phyloP scores from a whole-genome alignment of 2,797 vertebrate genomes.

The Urophycis tenuis region DNA sequence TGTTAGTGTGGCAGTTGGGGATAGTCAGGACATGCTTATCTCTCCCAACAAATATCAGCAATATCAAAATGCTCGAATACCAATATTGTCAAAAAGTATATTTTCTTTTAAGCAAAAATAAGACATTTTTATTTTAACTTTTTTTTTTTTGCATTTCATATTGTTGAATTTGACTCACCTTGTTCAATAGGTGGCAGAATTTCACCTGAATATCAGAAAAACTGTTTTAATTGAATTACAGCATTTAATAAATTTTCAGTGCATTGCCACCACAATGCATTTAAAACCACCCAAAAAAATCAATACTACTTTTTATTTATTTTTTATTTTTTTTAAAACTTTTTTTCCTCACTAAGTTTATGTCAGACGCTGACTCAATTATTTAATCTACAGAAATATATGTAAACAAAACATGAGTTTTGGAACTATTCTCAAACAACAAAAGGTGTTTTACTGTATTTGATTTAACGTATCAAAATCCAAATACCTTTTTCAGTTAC shows the following conservation, averaged over 20 bases:
- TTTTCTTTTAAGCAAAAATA: not conserved
- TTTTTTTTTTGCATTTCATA: not conserved
- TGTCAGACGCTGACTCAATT: constrained; percentile 27
- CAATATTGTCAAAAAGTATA: not conserved
- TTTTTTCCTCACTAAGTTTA: constrained; percentile 61
- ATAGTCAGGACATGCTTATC: not conserved
- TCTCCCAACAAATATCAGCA: not conserved
- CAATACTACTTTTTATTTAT: no score
- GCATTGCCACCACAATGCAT: not conserved
- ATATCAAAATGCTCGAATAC: not conserved
- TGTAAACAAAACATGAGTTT: not conserved
- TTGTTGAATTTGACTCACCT: constrained; percentile 53
- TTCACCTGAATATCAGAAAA: constrained; percentile 51
- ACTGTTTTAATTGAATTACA: not conserved
- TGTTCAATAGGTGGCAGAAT: constrained; percentile 66
- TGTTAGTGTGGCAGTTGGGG: not conserved
- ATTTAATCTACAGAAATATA: constrained; percentile 48
- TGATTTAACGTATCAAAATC: not conserved
- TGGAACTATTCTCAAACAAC: not conserved
- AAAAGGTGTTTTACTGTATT: not conserved
- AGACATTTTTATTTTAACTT: not conserved
- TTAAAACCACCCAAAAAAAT: not conserved
- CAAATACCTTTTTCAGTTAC: constrained; percentile 55
- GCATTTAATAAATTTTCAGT: constrained; percentile 4
- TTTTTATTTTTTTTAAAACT: no score